A percentile compares a stretch with the other conserved stretches of the same genome.
Conservation (phyloP, 2,888 invertebrate genomes). For the Uloborus plumipes region DNA sequence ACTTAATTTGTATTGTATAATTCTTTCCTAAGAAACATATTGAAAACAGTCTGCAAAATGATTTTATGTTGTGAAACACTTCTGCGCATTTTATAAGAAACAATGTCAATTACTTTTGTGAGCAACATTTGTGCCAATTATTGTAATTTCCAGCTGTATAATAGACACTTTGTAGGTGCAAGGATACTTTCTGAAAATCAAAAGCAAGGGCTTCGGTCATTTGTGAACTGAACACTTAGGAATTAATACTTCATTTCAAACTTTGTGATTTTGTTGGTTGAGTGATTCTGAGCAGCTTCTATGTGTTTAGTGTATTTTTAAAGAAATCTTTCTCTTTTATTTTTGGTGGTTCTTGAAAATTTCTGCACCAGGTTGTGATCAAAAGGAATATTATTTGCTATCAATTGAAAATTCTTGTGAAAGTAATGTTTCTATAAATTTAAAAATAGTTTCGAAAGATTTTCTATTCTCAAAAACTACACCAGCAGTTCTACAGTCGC, state of each 20-base stretch:
- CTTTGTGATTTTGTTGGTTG: conserved; percentile 11
- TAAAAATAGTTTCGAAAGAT: too few relatives aligned
- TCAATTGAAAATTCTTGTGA: too few relatives aligned
- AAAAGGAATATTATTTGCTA: too few relatives aligned
- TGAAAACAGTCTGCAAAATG: conserved; percentile 4
- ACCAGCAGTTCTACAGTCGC: too few relatives aligned
- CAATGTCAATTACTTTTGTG: conserved; percentile 42
- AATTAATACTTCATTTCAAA: neutral
- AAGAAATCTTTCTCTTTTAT: neutral
- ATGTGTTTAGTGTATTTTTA: neutral
- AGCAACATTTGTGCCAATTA: conserved; percentile 56
- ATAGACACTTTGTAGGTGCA: conserved; percentile 30
- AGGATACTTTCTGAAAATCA: conserved; percentile 8
- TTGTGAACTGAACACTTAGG: neutral
- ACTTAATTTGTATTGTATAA: too few relatives aligned
- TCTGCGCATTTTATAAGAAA: conserved; percentile 25
- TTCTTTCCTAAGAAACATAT: too few relatives aligned
- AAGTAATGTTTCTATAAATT: too few relatives aligned
- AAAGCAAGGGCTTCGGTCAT: neutral
- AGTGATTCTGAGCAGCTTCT: neutral
- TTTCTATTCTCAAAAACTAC: neutral
- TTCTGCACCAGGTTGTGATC: neutral
- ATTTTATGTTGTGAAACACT: conserved; percentile 14
- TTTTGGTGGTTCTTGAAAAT: conserved; percentile 16
- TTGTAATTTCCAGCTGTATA: conserved; percentile 35